Evolutionary conservation across 2,113 vertebrate genomes (phyloP), one percentile per base, ranked within the genome.

Genomic region (Crotalus horridus): DNA sequence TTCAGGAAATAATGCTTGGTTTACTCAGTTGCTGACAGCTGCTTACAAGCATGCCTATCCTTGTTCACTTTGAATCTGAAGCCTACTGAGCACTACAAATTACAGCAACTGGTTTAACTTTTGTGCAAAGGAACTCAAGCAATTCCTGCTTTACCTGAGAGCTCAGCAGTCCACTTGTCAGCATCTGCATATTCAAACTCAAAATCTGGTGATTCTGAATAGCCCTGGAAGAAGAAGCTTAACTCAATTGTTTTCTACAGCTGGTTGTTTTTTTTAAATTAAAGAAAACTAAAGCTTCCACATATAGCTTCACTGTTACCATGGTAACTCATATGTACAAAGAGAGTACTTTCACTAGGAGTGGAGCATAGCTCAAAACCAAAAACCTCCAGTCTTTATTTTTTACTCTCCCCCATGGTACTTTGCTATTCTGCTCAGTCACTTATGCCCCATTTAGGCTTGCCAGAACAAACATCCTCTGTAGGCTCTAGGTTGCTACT

Each of bases 141-240:
- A 0, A 26, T n/a, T 12, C 61, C 23, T 59, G 61, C 53, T 96
- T 94, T 96, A 99, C 99, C 99, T 17, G 99, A 99, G 15, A 99
- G 97, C 95, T 99, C 99, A 87, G 98, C 97, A 29, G 98, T 97
- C 99, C 99, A 99, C 93, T 98, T 99, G 96, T 99, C 99, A 0
- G 98, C 98, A 89, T 99, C 99, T 6, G 98, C 98, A 96, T 99
- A 99, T 59, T 99, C 98, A 97, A 99, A 99, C 95, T 99, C 99
- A 12, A 99, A 97, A 95, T 99, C 99, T 81, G 99, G 99, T 0
- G 98, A 98, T 93, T 99, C 99, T 0, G 98, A 99, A 93, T 98
- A 98, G 48, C 99, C 99, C 99, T 99, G 96, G 3, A 91, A 92
- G 91, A 91, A 0, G 6, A 48, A 85, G 1, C 11, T 69, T 61